Conservation (phyloP, 2,113 vertebrate species). For the Zootoca vivipara region DNA sequence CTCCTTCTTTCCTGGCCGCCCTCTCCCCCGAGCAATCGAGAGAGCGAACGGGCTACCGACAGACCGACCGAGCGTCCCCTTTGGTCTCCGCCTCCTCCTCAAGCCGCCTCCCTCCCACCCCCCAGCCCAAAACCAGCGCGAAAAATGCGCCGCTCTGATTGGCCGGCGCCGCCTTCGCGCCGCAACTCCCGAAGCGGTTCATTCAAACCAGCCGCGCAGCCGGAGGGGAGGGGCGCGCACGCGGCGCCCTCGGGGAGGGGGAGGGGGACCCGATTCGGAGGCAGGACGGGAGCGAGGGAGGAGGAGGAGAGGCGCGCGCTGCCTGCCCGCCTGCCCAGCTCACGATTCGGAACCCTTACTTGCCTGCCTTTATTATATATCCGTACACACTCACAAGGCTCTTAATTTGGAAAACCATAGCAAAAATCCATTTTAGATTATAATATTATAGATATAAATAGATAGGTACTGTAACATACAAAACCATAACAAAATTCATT, state of each 20-base stretch:
- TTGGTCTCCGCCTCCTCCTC: conserved; percentile 59
- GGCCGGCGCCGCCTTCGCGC: conserved; percentile 74
- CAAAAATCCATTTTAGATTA: no score
- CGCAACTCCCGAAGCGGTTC: conserved; percentile 78
- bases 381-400: no score
- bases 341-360: no score
- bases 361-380: no score
- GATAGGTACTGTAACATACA: no score
- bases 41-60: neutral
- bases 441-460: no score
- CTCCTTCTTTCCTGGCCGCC: conserved; percentile 36
- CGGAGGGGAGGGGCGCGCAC: conserved; percentile 31
- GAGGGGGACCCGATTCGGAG: neutral
- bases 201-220: conserved; percentile 82
- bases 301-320: neutral
- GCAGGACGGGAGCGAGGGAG: neutral
- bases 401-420: no score
- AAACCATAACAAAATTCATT: no score
- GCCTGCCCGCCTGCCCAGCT: neutral
- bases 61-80: neutral
- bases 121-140: conserved; percentile 87
- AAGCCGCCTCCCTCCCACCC: neutral
- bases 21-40: neutral
- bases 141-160: conserved; percentile 93
- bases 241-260: neutral